phyloP scores from a whole-genome alignment of 2,888 invertebrate species.

The Lepidocyrtinus sp. region DNA sequence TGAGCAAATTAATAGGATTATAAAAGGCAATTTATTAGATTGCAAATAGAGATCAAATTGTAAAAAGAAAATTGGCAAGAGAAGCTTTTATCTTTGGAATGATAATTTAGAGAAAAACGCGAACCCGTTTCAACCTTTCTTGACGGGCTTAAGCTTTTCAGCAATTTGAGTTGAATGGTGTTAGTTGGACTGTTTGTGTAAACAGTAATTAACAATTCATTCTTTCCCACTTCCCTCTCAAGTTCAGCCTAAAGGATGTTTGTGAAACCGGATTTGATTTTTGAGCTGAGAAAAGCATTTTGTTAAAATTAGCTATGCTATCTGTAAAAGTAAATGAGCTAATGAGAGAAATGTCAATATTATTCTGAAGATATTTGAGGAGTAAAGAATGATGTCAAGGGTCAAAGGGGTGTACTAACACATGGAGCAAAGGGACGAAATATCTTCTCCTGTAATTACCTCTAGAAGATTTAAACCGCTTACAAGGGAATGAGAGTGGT shows the following conservation, averaged over 20 bases:
- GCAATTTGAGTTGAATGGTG: neutral
- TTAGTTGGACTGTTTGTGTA: neutral
- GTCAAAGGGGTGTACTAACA: conserved; percentile 67
- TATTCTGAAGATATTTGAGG: conserved; percentile 55
- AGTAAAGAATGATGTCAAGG: conserved; percentile 65
- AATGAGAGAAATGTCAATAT: conserved; percentile 61
- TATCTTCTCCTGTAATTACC: conserved; percentile 24
- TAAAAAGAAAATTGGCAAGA: no score
- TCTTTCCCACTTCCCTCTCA: neutral
- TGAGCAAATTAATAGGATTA: no score
- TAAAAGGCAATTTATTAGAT: conserved; percentile 8
- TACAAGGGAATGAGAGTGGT: neutral
- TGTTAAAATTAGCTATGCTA: conserved; percentile 62
- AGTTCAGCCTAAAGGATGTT: no score
- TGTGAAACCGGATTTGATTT: neutral
- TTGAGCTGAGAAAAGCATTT: conserved; percentile 47
- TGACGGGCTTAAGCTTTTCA: no score
- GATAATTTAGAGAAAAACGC: no score
- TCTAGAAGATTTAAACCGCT: neutral
- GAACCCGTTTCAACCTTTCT: no score
- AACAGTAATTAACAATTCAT: conserved; percentile 13
- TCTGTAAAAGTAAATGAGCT: conserved; percentile 63
- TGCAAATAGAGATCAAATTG: no score
- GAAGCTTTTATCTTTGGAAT: no score
- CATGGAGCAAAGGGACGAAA: conserved; percentile 60